Conservation (phyloP, 2,113 vertebrate genomes). For the Menura novaehollandiae region DNA sequence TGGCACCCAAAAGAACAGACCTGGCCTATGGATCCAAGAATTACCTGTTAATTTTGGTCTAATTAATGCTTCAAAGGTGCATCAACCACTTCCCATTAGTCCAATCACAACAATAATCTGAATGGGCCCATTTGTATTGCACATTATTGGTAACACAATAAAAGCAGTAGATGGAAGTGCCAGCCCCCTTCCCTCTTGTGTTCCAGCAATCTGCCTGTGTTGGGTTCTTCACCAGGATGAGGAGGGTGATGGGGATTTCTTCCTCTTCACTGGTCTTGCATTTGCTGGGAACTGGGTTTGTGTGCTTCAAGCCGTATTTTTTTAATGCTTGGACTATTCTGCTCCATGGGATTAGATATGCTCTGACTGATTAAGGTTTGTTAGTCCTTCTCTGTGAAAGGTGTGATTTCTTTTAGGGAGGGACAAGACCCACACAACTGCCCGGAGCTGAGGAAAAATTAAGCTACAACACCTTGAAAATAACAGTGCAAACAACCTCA, state of each 20-base stretch:
- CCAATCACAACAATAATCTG: not conserved
- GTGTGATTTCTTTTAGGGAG: not conserved
- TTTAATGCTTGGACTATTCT: not conserved
- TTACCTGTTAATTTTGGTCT: not conserved
- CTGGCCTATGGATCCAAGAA: not conserved
- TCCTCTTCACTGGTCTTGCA: not conserved
- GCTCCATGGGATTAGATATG: rapidly evolving
- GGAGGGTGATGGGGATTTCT: not conserved
- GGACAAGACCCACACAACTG: not conserved
- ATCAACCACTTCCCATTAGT: not conserved
- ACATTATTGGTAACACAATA: not conserved
- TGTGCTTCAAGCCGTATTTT: not conserved
- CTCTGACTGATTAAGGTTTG: not conserved
- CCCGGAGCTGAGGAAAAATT: not conserved
- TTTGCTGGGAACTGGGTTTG: not conserved
- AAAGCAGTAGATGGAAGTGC: not conserved
- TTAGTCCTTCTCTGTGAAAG: not conserved
- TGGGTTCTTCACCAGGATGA: rapidly evolving
- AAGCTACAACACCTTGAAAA: not conserved
- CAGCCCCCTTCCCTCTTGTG: not conserved
- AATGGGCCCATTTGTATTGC: not conserved
- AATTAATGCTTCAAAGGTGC: not conserved
- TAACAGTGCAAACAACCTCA: not conserved
- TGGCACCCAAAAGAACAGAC: not conserved
- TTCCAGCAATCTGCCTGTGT: not conserved